Percentiles rank a stretch among this genome's conserved stretches.
phyloP scores from a whole-genome alignment of 2,113 vertebrate species.

The Albula glossodonta region DNA sequence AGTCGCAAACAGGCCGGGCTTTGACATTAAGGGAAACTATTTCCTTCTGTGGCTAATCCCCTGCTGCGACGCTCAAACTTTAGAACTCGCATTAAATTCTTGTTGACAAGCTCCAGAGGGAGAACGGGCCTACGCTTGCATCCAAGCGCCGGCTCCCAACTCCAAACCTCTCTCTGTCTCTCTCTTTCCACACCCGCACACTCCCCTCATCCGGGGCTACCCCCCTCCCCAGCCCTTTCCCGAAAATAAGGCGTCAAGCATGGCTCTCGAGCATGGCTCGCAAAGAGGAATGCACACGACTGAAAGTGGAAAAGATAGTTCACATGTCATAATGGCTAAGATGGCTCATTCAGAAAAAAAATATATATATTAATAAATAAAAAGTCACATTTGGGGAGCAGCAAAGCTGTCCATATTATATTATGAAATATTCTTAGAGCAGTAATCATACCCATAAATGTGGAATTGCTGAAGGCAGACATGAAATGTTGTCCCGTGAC shows the following conservation, averaged over 20 bases:
- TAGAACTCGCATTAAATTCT: slow-evolving; percentile 51
- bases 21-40: slow-evolving; percentile 56
- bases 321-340: background rate
- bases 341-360: background rate
- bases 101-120: slow-evolving; percentile 51
- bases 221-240: background rate
- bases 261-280: slow-evolving; percentile 30
- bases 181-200: background rate
- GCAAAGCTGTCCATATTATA: background rate
- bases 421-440: background rate
- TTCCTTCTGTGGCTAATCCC: slow-evolving; percentile 49
- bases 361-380: background rate
- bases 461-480: background rate
- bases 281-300: background rate
- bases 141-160: slow-evolving; percentile 25
- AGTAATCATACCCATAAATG: background rate
- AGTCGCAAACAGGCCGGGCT: slow-evolving; percentile 53
- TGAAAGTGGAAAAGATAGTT: background rate
- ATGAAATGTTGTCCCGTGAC: background rate
- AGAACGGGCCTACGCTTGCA: slow-evolving; percentile 30
- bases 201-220: background rate
- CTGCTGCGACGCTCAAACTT: slow-evolving; percentile 50
- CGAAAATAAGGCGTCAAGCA: slow-evolving; percentile 36
- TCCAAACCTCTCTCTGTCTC: background rate
- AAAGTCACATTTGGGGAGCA: background rate